These are phyloP conservation scores for Apus apus DNA, from an alignment of 2,113 vertebrate species.

Conservation along the genomic window DNA sequence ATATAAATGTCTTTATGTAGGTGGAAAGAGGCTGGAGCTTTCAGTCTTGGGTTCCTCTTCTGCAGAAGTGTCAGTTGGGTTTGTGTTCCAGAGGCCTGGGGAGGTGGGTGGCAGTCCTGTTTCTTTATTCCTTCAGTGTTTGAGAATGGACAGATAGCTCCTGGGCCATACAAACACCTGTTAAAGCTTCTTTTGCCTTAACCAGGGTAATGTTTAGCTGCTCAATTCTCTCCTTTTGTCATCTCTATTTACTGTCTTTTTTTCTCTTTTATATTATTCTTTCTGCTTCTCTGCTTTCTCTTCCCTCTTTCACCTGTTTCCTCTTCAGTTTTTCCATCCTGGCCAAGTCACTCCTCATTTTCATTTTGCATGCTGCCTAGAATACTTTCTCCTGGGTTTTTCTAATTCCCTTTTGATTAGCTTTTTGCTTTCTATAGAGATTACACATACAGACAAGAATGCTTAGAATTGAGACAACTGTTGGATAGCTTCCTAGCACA, in stretches of 20 bases:
- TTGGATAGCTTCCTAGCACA: neutral
- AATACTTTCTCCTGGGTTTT: neutral
- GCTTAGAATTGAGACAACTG: neutral
- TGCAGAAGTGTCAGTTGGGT: neutral
- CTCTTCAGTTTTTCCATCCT: neutral
- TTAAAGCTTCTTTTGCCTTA: neutral
- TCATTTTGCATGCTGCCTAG: neutral
- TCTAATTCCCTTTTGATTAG: conserved; percentile 28
- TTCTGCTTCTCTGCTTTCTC: neutral
- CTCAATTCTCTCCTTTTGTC: neutral
- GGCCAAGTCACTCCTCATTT: neutral
- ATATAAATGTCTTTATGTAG: neutral
- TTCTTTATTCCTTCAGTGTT: neutral
- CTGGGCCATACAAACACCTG: neutral
- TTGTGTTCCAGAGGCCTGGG: neutral
- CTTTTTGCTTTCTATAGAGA: neutral
- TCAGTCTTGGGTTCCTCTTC: neutral
- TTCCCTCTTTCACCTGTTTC: neutral
- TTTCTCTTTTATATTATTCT: neutral
- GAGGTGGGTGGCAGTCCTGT: neutral
- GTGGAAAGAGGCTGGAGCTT: neutral
- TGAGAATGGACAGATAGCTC: neutral
- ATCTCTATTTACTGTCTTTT: neutral
- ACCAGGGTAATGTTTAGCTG: neutral
- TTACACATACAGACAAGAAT: conserved; percentile 15